phyloP scores from a whole-genome alignment of 2,888 invertebrate species.

The Mythimna impura region DNA sequence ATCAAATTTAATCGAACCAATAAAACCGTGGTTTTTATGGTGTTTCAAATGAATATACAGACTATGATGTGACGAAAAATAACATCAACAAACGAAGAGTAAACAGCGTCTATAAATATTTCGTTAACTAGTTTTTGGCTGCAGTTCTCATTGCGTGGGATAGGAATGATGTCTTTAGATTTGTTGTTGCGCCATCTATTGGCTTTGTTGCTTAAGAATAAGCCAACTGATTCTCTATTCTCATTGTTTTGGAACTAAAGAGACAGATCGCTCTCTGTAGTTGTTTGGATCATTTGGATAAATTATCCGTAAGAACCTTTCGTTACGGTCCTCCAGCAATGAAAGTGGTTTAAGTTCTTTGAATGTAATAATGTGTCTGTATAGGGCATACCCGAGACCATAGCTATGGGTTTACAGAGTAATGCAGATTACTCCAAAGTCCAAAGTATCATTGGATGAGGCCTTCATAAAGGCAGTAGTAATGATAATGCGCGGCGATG shows the following conservation, averaged over 20 bases:
- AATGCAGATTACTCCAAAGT: neutral
- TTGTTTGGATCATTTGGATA: neutral
- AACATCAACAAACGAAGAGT: slow-evolving; percentile 47
- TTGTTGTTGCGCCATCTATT: slow-evolving; percentile 51
- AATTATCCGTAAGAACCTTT: neutral
- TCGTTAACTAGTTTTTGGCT: slow-evolving; percentile 49
- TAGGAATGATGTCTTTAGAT: slow-evolving; percentile 47
- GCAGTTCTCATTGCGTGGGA: slow-evolving; percentile 38
- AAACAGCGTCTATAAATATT: slow-evolving; percentile 51
- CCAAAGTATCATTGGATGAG: neutral
- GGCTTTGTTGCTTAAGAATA: slow-evolving; percentile 20
- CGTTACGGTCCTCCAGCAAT: neutral
- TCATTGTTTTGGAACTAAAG: neutral
- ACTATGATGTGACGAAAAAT: slow-evolving; percentile 20
- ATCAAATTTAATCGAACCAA: slow-evolving; percentile 42
- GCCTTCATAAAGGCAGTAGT: no score
- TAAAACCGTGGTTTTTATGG: slow-evolving; percentile 22
- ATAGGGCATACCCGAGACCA: no score
- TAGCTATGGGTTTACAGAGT: neutral
- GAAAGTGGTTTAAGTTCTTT: neutral
- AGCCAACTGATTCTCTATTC: neutral
- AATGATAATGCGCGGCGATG: neutral
- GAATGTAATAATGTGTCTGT: neutral
- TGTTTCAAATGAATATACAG: slow-evolving; percentile 10
- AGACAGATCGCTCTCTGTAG: neutral